These are phyloP conservation scores for human DNA, from an alignment of 2,113 vertebrate species.

Conservation along the genomic window DNA sequence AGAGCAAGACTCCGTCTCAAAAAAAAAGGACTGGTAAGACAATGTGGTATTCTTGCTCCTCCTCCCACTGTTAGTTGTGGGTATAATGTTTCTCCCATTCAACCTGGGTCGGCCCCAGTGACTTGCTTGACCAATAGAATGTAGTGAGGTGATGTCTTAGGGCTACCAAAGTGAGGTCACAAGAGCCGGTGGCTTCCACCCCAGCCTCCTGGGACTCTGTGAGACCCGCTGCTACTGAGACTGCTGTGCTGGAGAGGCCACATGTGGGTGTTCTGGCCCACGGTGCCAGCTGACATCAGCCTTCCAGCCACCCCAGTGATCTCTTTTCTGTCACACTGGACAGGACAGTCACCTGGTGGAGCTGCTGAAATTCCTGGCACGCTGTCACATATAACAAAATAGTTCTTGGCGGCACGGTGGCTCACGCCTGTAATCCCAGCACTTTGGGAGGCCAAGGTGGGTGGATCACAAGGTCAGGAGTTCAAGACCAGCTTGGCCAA, in stretches of 20 bases:
- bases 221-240: no score
- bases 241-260: not conserved
- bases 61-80: not conserved
- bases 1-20: no score
- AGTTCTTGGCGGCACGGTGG: not conserved
- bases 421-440: no score
- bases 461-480: no score
- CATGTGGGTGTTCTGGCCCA: not conserved
- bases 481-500: no score
- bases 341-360: not conserved
- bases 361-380: not conserved
- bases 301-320: not conserved
- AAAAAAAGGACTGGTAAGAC: not conserved
- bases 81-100: not conserved
- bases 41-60: no score
- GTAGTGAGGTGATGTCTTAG: not conserved
- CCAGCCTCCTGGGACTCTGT: not conserved
- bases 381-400: not conserved
- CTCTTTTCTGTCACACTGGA: not conserved
- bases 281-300: not conserved
- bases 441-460: no score
- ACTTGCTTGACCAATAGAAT: not conserved
- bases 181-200: not conserved
- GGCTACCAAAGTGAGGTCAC: not conserved
- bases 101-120: not conserved